phyloP scores from a whole-genome alignment of 2,888 invertebrate species.

The Cantharis flavilabris region DNA sequence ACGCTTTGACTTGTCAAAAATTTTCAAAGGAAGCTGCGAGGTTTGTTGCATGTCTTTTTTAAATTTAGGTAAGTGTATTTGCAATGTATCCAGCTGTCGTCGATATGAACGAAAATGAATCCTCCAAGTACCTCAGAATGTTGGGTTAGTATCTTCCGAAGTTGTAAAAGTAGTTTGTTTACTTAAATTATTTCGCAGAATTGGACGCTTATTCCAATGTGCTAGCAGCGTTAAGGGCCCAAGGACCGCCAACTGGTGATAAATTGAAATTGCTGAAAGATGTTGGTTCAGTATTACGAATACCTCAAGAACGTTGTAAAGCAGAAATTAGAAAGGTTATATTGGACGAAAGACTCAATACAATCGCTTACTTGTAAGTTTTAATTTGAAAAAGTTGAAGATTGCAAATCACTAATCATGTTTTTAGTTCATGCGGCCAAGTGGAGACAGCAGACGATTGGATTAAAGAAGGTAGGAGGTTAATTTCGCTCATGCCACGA shows the following conservation, averaged over 20 bases:
- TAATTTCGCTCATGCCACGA: slow-evolving; percentile 81
- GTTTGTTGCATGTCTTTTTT: slow-evolving; percentile 10
- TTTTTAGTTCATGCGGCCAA: slow-evolving; percentile 66
- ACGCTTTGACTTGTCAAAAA: slow-evolving; percentile 26
- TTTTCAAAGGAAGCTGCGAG: neutral
- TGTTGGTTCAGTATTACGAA: slow-evolving; percentile 79
- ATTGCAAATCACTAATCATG: neutral
- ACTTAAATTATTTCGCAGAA: slow-evolving; percentile 64
- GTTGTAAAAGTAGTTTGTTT: neutral
- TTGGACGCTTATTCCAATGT: slow-evolving; percentile 90
- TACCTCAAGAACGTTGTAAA: slow-evolving; percentile 87
- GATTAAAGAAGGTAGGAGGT: slow-evolving; percentile 84
- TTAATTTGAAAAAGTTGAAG: neutral
- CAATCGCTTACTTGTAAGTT: slow-evolving; percentile 87
- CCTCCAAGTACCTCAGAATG: slow-evolving; percentile 83
- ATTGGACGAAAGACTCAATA: slow-evolving; percentile 87
- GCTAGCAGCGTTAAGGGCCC: slow-evolving; percentile 89
- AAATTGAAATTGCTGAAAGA: slow-evolving; percentile 85
- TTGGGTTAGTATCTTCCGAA: slow-evolving; percentile 64
- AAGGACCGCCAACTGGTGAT: slow-evolving; percentile 83
- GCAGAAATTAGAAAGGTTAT: slow-evolving; percentile 90
- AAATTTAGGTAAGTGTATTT: slow-evolving; percentile 4
- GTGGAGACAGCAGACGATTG: slow-evolving; percentile 73
- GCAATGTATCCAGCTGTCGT: slow-evolving; percentile 72
- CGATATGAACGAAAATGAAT: slow-evolving; percentile 88